These are phyloP conservation scores for Tachystola acroxantha DNA, from an alignment of 2,888 invertebrate genomes.

Conservation along the genomic window DNA sequence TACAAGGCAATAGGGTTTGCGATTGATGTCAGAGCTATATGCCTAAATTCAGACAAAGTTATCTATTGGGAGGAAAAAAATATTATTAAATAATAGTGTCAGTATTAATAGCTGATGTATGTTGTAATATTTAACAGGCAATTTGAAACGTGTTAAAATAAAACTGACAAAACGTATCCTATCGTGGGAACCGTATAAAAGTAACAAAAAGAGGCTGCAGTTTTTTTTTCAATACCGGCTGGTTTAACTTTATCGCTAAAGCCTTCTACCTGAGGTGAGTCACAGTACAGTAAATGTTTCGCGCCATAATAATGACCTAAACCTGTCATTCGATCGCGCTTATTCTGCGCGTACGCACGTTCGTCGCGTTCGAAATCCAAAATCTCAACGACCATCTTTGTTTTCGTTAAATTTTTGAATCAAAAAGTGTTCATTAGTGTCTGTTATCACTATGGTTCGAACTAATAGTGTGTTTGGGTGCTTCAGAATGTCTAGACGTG, in stretches of 20 bases:
- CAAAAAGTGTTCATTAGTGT: constrained; percentile 19
- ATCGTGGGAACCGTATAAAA: constrained; percentile 6
- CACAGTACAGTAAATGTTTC: constrained; percentile 31
- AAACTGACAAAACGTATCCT: neutral
- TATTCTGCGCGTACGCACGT: constrained; percentile 54
- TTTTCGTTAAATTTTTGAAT: constrained; percentile 14
- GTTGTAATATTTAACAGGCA: no score
- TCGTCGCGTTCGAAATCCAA: constrained; percentile 14
- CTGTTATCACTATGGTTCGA: constrained; percentile 43
- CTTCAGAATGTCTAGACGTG: constrained; percentile 53
- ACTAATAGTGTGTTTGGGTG: constrained; percentile 54
- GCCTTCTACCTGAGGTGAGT: constrained; percentile 36
- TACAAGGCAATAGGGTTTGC: no score
- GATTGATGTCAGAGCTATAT: no score
- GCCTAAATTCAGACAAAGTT: no score
- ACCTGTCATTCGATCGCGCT: constrained; percentile 58
- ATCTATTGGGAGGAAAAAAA: no score
- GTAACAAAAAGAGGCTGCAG: no score
- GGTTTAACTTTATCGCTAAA: neutral
- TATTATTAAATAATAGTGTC: no score
- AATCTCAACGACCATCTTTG: constrained; percentile 12
- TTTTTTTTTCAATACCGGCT: no score
- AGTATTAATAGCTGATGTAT: no score
- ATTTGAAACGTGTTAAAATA: neutral
- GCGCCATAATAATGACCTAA: constrained; percentile 48